Percentiles rank a stretch among this genome's conserved stretches.
phyloP scores from a whole-genome alignment of 2,888 invertebrate species.

The Polymixis flavicincta region DNA sequence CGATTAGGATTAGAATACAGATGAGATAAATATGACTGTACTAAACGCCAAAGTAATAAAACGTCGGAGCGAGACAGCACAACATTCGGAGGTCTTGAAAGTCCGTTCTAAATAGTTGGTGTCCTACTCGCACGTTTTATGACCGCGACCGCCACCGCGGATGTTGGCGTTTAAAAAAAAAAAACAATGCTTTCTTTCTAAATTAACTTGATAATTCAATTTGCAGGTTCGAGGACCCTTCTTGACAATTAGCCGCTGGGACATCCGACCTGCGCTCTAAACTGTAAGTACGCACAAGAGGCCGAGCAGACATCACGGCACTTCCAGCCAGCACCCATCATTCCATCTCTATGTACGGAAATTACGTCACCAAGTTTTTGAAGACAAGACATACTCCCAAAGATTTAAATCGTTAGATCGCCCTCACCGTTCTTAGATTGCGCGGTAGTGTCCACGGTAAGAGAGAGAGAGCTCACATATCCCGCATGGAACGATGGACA shows the following conservation, averaged over 20 bases:
- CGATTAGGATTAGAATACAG: constrained; percentile 12
- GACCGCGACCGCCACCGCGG: no score
- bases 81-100: background rate
- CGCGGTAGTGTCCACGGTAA: no score
- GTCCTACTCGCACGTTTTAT: background rate
- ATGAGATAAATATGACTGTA: constrained; percentile 14
- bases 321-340: constrained; percentile 58
- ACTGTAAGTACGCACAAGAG: constrained; percentile 90
- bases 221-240: constrained; percentile 90
- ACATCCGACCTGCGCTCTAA: constrained; percentile 92
- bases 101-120: background rate
- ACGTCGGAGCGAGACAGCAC: background rate
- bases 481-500: background rate
- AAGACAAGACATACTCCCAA: constrained; percentile 1
- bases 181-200: no score
- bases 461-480: background rate
- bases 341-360: constrained; percentile 28
- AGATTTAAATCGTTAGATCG: background rate
- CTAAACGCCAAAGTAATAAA: background rate
- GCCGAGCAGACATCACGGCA: constrained; percentile 82
- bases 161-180: no score
- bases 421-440: background rate
- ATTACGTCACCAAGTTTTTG: constrained; percentile 22
- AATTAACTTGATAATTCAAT: background rate
- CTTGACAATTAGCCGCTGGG: constrained; percentile 95